Evolutionary conservation across 2,888 invertebrate genomes (phyloP), one percentile per base, ranked within the genome.

Genomic region (Octonoba sinensis): DNA sequence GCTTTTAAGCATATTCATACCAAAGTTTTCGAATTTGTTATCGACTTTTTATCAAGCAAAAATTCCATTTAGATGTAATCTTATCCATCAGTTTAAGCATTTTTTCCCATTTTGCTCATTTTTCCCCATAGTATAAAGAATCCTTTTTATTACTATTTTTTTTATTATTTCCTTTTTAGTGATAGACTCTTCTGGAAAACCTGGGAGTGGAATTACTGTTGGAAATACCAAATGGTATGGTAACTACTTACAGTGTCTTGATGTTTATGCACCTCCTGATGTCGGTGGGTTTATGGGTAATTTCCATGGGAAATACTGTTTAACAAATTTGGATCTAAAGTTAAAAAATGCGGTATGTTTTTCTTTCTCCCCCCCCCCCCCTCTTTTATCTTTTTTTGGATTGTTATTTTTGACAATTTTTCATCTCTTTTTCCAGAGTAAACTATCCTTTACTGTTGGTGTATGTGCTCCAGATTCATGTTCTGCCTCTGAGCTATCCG

Each of bases 181-280:
- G 62, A 18, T 62, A n/a, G 62, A 62, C 13, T 62, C 62, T n/a
- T 62, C 0, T 24, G 44, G 44, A 15, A 62, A 62, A 18, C 62
- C 62, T 15, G 62, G 46, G 6, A 62, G 62, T 44, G 62, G 62
- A 36, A 62, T 62, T 18, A 16, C 46, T 11, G 3, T 18, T 18
- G 62, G 62, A 1, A 62, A 44, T 24, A 11, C 46, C 11, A 44
- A 18, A 12, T 62, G 44, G 62, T 8, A 4, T 15, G 62, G 62
- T 12, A 20, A 62, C n/a, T 62, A 62, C 18, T 12, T 15, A 12
- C 44, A 62, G 22, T 62, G 62, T 18, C 11, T 62, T 36, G 12
- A 36, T 6, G 62, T 62, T 15, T 57, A 57, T 57, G 44, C 44
- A 3, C 24, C 62, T 13, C 11, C 44, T 15, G 46, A 62, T 22